phyloP scores from a whole-genome alignment of 2,888 invertebrate species.

The Drosophila koepferae region DNA sequence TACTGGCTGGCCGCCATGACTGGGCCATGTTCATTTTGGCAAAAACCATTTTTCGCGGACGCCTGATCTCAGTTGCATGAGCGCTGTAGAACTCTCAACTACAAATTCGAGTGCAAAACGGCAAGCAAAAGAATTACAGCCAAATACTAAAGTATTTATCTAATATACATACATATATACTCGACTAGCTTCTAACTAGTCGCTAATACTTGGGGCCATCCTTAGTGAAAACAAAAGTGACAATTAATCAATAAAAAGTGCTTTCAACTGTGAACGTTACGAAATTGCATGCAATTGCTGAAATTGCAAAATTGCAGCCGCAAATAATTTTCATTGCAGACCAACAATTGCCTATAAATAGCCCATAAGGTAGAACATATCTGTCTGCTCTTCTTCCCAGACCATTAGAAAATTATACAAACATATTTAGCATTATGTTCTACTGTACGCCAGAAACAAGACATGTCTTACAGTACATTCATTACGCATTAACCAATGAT shows the following conservation, averaged over 20 bases:
- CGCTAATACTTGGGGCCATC: not conserved
- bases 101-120: constrained; percentile 38
- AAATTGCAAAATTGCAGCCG: constrained; percentile 55
- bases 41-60: constrained; percentile 77
- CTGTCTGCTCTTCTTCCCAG: constrained; percentile 36
- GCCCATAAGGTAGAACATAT: constrained; percentile 64
- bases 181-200: constrained; percentile 3
- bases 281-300: constrained; percentile 55
- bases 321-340: constrained; percentile 44
- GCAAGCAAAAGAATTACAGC: constrained; percentile 1
- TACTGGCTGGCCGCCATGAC: constrained; percentile 27
- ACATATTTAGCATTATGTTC: constrained; percentile 59
- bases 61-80: constrained; percentile 76
- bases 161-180: not conserved
- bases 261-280: constrained; percentile 46
- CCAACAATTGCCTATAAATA: constrained; percentile 70
- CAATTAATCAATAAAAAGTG: constrained; percentile 43
- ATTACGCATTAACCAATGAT: constrained; percentile 22
- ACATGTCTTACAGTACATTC: constrained; percentile 10
- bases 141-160: constrained; percentile 25
- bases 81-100: constrained; percentile 71
- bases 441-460: constrained; percentile 16
- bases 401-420: constrained; percentile 37
- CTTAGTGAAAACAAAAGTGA: constrained; percentile 52
- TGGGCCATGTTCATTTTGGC: constrained; percentile 58